Percentiles rank a stretch among this genome's conserved stretches.
These are phyloP conservation scores for Thumatha senex DNA, from an alignment of 2,888 invertebrate species.

Conservation along the genomic window DNA sequence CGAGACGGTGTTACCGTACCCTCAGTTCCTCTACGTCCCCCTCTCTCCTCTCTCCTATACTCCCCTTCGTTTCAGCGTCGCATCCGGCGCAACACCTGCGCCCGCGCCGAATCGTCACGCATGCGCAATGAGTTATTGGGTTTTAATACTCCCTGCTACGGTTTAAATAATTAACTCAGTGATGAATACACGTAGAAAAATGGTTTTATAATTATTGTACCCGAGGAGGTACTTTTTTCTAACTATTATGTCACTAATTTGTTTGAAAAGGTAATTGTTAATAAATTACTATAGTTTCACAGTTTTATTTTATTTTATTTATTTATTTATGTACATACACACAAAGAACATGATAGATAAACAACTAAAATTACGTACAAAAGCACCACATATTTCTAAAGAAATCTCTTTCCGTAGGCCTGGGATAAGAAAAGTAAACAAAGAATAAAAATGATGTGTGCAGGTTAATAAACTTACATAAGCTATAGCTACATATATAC, in stretches of 20 bases:
- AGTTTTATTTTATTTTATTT: too few relatives aligned
- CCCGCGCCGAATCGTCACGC: conserved; percentile 52
- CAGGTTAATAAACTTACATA: too few relatives aligned
- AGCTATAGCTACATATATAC: too few relatives aligned
- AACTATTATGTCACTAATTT: background rate
- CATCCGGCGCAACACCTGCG: conserved; percentile 81
- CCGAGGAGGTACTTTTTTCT: conserved; percentile 1
- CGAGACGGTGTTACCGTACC: conserved; percentile 42
- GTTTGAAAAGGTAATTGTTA: background rate
- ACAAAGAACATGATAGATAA: too few relatives aligned
- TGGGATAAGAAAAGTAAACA: too few relatives aligned
- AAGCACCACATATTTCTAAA: too few relatives aligned
- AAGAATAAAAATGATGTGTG: too few relatives aligned
- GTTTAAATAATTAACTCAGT: conserved; percentile 65
- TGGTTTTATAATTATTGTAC: conserved; percentile 33
- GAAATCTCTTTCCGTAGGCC: too few relatives aligned
- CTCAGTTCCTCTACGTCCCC: conserved; percentile 39
- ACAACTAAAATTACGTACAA: too few relatives aligned
- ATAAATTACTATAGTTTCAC: background rate
- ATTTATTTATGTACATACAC: too few relatives aligned
- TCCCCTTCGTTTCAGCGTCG: conserved; percentile 57
- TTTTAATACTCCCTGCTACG: conserved; percentile 72
- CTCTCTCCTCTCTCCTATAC: conserved; percentile 16
- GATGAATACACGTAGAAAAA: conserved; percentile 61
- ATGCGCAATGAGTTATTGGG: conserved; percentile 61